These are phyloP conservation scores for Tetranychus cinnabarinus DNA, from an alignment of 1,140 invertebrate species.

Conservation along the genomic window DNA sequence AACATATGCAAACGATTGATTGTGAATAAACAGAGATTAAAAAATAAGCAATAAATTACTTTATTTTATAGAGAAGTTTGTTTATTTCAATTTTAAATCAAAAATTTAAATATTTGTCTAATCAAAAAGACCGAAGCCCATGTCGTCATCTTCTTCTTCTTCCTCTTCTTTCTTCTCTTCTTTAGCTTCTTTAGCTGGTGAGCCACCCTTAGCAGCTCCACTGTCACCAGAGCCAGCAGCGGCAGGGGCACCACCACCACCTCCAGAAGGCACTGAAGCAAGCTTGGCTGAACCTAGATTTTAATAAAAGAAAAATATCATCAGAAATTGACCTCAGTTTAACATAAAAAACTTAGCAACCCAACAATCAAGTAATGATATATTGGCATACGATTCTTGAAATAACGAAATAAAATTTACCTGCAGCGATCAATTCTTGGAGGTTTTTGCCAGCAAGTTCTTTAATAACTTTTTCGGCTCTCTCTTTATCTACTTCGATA, in stretches of 20 bases:
- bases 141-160: slow-evolving; percentile 20
- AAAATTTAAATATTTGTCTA: slow-evolving; percentile 6
- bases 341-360: background rate
- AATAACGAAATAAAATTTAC: slow-evolving; percentile 24
- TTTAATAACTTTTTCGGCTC: slow-evolving; percentile 55
- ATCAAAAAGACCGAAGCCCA: slow-evolving; percentile 20
- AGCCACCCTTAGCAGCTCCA: slow-evolving; percentile 8
- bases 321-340: background rate
- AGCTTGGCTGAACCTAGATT: slow-evolving; percentile 14
- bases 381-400: no score
- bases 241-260: slow-evolving; percentile 8
- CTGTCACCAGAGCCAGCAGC: slow-evolving; percentile 7
- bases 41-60: no score
- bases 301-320: background rate
- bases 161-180: slow-evolving; percentile 21
- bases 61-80: no score
- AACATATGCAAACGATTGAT: no score
- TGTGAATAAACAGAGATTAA: no score
- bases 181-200: slow-evolving; percentile 14
- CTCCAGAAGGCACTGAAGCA: slow-evolving; percentile 15
- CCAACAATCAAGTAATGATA: background rate
- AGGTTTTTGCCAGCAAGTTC: slow-evolving; percentile 72
- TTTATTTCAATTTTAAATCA: no score
- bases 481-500: slow-evolving; percentile 66
- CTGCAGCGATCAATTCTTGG: slow-evolving; percentile 61